These are phyloP conservation scores for Ips nitidus DNA, from an alignment of 1,140 invertebrate species.

Conservation along the genomic window DNA sequence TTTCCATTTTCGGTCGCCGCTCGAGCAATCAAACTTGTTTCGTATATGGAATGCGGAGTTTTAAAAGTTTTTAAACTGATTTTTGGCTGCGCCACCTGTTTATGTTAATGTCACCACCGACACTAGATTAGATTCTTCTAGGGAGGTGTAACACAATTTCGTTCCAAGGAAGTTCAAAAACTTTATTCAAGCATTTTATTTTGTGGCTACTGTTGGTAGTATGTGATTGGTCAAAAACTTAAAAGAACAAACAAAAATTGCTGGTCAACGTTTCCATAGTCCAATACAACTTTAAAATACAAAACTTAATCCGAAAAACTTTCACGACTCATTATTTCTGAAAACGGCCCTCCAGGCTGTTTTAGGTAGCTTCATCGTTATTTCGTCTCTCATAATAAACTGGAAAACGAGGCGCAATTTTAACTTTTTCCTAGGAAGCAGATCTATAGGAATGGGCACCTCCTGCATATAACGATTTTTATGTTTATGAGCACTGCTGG, in stretches of 20 bases:
- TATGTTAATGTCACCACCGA: background rate
- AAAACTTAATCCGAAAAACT: too few relatives aligned
- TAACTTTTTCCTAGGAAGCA: constrained; percentile 13
- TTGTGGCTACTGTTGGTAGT: too few relatives aligned
- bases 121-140: too few relatives aligned
- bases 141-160: too few relatives aligned
- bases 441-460: constrained; percentile 7
- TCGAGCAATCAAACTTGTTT: constrained; percentile 29
- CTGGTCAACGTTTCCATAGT: too few relatives aligned
- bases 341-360: too few relatives aligned
- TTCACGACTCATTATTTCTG: too few relatives aligned
- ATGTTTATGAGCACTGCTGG: constrained; percentile 5
- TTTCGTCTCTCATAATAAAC: background rate
- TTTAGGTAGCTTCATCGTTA: constrained; percentile 10
- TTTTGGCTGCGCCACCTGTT: constrained; percentile 18
- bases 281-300: too few relatives aligned
- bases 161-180: too few relatives aligned
- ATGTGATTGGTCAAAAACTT: too few relatives aligned
- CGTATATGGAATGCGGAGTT: constrained; percentile 23
- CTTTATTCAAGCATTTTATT: too few relatives aligned
- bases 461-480: constrained; percentile 9
- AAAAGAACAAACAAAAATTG: too few relatives aligned
- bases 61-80: constrained; percentile 17
- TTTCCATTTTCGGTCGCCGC: constrained; percentile 2
- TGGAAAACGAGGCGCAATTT: constrained; percentile 10